Conservation (phyloP, 2,113 vertebrate genomes). For the Poecile atricapillus region DNA sequence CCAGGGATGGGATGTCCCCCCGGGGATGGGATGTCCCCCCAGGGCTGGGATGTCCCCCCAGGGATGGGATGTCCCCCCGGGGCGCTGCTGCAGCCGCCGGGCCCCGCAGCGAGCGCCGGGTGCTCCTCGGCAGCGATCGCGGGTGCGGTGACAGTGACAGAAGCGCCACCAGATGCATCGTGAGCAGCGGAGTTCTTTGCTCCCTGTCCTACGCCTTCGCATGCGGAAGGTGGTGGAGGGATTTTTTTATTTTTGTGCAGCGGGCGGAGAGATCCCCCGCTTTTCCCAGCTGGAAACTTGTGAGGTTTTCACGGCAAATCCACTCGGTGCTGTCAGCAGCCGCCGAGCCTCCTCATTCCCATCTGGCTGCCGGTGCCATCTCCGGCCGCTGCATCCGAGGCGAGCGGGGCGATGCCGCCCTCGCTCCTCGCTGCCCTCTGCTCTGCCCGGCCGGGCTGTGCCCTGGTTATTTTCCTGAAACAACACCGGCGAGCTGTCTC, state of each 20-base stretch:
- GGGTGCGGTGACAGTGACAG: neutral
- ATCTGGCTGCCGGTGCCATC: neutral
- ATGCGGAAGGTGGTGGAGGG: constrained; percentile 32
- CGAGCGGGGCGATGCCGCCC: neutral
- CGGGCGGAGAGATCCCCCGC: constrained; percentile 21
- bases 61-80: too few species aligned
- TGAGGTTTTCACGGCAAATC: neutral
- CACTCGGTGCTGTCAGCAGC: neutral
- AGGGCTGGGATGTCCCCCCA: too few species aligned
- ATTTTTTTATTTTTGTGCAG: constrained; percentile 3
- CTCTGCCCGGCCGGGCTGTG: neutral
- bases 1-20: too few species aligned
- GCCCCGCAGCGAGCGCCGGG: neutral
- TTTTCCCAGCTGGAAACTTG: constrained; percentile 24
- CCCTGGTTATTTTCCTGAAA: fast-evolving
- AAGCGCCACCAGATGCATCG: constrained; percentile 5
- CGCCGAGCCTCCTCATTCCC: neutral
- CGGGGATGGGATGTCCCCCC: too few species aligned
- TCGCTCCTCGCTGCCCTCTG: neutral
- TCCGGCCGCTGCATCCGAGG: neutral
- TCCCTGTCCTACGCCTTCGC: constrained; percentile 27
- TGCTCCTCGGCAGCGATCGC: neutral
- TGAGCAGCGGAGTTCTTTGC: constrained; percentile 18
- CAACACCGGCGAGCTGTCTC: fast-evolving
- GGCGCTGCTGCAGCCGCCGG: neutral